phyloP scores from a whole-genome alignment of 2,797 vertebrate species.

The Harpagifer antarcticus region DNA sequence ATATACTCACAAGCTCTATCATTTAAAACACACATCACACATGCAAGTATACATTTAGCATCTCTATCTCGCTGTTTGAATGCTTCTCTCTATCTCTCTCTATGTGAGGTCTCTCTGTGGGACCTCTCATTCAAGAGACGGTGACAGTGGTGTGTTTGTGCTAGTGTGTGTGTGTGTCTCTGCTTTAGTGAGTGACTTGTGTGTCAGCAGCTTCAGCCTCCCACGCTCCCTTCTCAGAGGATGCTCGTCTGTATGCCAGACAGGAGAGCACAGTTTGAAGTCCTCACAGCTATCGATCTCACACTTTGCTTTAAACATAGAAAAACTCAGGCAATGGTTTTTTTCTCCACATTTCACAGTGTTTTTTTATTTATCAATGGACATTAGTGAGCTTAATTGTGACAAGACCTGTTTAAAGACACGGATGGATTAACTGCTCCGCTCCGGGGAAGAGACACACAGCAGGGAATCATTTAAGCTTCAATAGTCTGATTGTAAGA shows the following conservation, averaged over 20 bases:
- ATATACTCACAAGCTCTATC: conserved; percentile 28
- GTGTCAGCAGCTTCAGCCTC: conserved; percentile 79
- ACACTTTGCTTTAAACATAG: conserved; percentile 35
- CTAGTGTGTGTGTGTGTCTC: conserved; percentile 14
- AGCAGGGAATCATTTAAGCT: conserved; percentile 47
- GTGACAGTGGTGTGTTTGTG: conserved; percentile 77
- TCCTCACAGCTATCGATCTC: conserved; percentile 59
- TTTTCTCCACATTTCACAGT: conserved; percentile 9
- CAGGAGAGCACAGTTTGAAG: conserved; percentile 67
- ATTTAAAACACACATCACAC: conserved; percentile 56
- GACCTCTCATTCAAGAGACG: conserved; percentile 70
- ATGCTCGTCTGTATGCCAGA: conserved; percentile 78
- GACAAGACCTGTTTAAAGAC: conserved; percentile 36
- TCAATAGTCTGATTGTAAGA: conserved; percentile 52
- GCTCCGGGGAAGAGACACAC: conserved; percentile 18
- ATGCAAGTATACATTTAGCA: conserved; percentile 55
- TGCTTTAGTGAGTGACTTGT: conserved; percentile 75
- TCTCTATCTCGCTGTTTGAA: conserved; percentile 62
- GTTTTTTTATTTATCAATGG: conserved; percentile 5
- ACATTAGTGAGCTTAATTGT: conserved; percentile 16
- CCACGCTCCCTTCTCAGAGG: conserved; percentile 75
- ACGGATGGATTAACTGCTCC: conserved; percentile 51
- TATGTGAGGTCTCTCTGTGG: conserved; percentile 65
- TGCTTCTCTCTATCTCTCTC: conserved; percentile 57
- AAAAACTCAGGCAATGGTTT: conserved; percentile 14